Conservation (phyloP, 1,140 invertebrate species). For the Dolichoris vasculosae region DNA sequence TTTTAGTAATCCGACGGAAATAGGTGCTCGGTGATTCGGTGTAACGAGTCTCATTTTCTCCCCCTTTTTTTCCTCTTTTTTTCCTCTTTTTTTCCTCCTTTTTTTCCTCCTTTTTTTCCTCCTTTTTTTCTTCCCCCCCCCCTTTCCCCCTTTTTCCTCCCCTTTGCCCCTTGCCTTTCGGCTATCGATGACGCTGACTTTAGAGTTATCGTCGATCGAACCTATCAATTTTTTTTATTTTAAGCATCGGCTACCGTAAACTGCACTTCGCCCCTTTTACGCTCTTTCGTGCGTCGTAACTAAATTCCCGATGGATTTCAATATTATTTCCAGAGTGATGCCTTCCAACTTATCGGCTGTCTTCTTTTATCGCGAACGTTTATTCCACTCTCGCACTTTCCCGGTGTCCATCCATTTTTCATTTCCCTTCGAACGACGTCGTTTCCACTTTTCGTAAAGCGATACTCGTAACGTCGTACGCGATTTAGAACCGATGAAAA, state of each 20-base stretch:
- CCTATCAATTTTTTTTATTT: neutral
- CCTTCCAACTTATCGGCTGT: neutral
- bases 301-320: neutral
- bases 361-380: neutral
- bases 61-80: neutral
- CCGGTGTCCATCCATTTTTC: too few relatives aligned
- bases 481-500: neutral
- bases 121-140: neutral
- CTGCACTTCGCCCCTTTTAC: neutral
- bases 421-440: neutral
- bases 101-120: neutral
- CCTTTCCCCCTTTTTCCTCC: neutral
- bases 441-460: neutral
- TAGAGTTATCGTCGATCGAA: slow-evolving; percentile 29
- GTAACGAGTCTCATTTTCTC: slow-evolving; percentile 7
- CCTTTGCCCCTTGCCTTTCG: neutral
- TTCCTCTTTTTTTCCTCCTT: neutral
- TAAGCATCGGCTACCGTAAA: neutral
- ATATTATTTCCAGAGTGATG: neutral
- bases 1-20: slow-evolving; percentile 39
- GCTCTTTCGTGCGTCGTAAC: neutral
- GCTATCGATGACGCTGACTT: neutral
- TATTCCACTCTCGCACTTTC: neutral
- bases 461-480: neutral
- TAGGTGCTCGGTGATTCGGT: neutral